Conservation (phyloP, 2,888 invertebrate species). For the Drosophila birchii region DNA sequence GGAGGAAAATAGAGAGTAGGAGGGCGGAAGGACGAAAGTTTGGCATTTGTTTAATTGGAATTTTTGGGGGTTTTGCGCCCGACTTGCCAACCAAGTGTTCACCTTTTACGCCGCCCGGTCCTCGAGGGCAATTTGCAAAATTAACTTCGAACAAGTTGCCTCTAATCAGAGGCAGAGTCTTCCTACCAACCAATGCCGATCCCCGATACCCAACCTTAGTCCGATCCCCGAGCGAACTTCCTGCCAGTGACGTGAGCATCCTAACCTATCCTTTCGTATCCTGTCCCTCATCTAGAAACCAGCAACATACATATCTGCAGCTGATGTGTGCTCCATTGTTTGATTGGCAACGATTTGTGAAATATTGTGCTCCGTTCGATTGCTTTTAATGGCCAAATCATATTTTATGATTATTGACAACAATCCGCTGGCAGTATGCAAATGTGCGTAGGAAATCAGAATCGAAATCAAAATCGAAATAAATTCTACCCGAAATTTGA, state of each 20-base stretch:
- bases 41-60: constrained; percentile 78
- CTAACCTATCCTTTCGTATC: background rate
- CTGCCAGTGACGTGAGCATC: constrained; percentile 7
- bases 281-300: constrained; percentile 1
- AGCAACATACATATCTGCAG: constrained; percentile 7
- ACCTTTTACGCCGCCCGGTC: constrained; percentile 10
- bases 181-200: background rate
- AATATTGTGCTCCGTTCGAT: constrained; percentile 36
- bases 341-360: constrained; percentile 43
- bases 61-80: constrained; percentile 41
- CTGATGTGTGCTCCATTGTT: constrained; percentile 30
- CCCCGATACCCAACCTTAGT: background rate
- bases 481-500: constrained; percentile 37
- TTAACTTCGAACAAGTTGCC: constrained; percentile 45
- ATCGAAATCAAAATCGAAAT: constrained; percentile 17
- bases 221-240: background rate
- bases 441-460: constrained; percentile 6
- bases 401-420: constrained; percentile 47
- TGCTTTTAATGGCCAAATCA: constrained; percentile 44
- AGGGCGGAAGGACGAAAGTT: constrained; percentile 52
- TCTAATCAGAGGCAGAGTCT: constrained; percentile 31
- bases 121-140: constrained; percentile 44
- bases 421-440: constrained; percentile 22
- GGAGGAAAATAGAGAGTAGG: no score
- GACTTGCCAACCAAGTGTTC: constrained; percentile 12